Evolutionary conservation across 2,113 vertebrate genomes (phyloP), one percentile per base, ranked within the genome.

Genomic region (Uria aalge): DNA sequence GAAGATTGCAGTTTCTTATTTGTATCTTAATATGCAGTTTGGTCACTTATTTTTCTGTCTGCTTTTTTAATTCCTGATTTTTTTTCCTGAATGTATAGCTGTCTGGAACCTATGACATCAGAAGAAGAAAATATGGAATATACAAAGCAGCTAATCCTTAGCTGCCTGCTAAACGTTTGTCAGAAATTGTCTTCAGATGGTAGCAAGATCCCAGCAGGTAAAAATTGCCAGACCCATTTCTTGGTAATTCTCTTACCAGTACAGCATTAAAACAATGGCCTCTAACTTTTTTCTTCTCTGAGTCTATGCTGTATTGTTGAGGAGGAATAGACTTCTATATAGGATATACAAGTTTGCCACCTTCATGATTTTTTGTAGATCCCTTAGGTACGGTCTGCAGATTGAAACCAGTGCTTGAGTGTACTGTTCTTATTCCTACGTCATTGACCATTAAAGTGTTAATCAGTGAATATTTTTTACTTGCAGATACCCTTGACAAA

Each of bases 81-180:
- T 78, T 78, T n/a, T 43, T 59, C 55, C 57, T 90, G 57, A 81
- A 69, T 90, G 36, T 90, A 4, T 95, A 99, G 99, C 88, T 99
- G 98, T 92, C 96, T 99, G 93, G 99, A 99, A 88, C 95, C 97
- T 12, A 43, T n/a, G 24, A 59, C 96, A 9, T 92, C 45, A 0
- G 98, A 99, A 30, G 97, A 98, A 60, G 97, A 97, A 72, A 99
- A 98, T 96, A 96, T 99, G 93, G 99, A 99, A 96, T 99, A 99
- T 96, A 99, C 98, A 87, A 99, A 99, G 60, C 99, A 99, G 94
- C 98, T 99, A 76, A 98, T 99, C 96, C 99, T 99, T 83, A 98
- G 98, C 96, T 99, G 99, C 66, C 97, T 99, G 88, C 98, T 99
- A 72, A 99, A 97, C 85, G 95, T 99, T 96, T 99, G 99, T 97